phyloP scores from a whole-genome alignment of 1,140 invertebrate species.

The Hyphantria cunea region DNA sequence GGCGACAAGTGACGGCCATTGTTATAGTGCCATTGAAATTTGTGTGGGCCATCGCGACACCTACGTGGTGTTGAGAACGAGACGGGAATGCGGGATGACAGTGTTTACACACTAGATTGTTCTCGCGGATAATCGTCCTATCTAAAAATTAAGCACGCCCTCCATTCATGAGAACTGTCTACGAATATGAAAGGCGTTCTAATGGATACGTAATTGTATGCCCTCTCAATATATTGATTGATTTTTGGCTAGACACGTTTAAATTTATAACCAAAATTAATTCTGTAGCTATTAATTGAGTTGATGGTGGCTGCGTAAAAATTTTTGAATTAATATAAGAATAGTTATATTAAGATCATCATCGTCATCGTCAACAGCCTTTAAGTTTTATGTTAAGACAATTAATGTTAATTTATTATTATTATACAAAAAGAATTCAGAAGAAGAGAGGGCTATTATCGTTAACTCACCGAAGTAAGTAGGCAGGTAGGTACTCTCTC shows the following conservation, averaged over 20 bases:
- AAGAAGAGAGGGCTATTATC: too few species aligned
- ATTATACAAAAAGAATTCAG: too few species aligned
- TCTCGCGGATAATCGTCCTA: constrained; percentile 61
- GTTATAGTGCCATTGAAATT: constrained; percentile 67
- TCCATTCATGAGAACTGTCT: constrained; percentile 50
- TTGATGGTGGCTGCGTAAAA: too few species aligned
- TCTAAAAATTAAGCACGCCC: constrained; percentile 66
- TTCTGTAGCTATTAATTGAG: too few species aligned
- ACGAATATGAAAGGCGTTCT: neutral
- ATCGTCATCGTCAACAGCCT: too few species aligned
- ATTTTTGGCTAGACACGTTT: neutral
- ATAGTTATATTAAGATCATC: too few species aligned
- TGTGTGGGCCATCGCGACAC: constrained; percentile 72
- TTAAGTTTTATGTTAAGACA: too few species aligned
- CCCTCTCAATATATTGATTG: constrained; percentile 10
- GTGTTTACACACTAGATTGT: constrained; percentile 75
- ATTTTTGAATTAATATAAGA: too few species aligned
- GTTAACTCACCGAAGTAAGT: too few species aligned
- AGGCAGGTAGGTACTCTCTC: too few species aligned
- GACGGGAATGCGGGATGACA: constrained; percentile 55
- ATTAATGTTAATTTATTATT: too few species aligned
- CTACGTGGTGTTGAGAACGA: constrained; percentile 58
- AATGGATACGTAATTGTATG: constrained; percentile 18
- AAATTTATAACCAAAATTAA: too few species aligned
- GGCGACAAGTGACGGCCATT: constrained; percentile 74